Evolutionary conservation across 2,113 vertebrate genomes (phyloP), one percentile per base, ranked within the genome.

Genomic region (Notarius lentiginosus): DNA sequence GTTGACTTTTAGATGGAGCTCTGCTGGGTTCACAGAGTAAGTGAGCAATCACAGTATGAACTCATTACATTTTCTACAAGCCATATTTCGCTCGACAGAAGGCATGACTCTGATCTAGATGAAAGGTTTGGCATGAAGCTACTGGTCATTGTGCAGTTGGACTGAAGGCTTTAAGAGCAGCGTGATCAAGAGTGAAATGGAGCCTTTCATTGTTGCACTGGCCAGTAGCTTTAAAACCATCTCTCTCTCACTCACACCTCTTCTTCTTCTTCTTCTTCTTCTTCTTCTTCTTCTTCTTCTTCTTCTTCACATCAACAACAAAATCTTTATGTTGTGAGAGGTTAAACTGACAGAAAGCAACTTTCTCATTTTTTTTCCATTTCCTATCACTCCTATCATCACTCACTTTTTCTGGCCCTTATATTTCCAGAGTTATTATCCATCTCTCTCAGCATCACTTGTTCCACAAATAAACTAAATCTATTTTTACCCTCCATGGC

Each of bases 391-490:
- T 75, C 70, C n/a, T 24, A n/a, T 83, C 12, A 53, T 66, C 75
- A 73, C 63, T 81, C 61, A 61, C 63, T 11, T 73, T 47, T 20
- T 80, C 68, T 66, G 24, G 27, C 27, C 65, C 22, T 24, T 83
- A 30, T 83, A 56, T 70, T 55, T 83, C 51, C 8, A 83, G 7
- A 30, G 49, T 65, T 68, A 30, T 34, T 83, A 27, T 79, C 82
- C 65, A 55, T 70, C 79, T 83, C 63, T 75, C 27, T 58, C 34
- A 61, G 76, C 73, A 79, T 86, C 80, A 84, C 84, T 72, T 77
- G 30, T 68, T 86, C 80, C 84, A 66, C 82, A 86, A 86, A 89
- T 86, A 89, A 10, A 79, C 55, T 58, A 56, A 11, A 24, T 68
- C 20, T 70, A 83, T 83, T 83, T 83, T 56, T 83, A 83, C 49